Conservation (phyloP, 2,797 vertebrate genomes). For the Astyanax mexicanus region DNA sequence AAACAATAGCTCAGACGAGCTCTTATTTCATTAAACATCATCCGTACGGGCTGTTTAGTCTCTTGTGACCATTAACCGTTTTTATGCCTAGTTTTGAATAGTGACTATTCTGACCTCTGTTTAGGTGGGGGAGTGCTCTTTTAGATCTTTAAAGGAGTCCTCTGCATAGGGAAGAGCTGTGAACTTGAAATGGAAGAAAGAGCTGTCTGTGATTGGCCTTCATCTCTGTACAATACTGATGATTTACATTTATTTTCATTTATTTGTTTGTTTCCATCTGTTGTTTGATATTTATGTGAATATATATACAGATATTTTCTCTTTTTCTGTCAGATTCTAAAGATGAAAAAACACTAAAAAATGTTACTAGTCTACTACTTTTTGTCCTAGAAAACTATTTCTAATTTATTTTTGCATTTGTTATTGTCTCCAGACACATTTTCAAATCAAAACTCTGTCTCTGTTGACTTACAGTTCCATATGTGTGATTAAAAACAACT, state of each 20-base stretch:
- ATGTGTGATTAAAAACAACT: conserved; percentile 7
- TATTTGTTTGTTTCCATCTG: conserved; percentile 64
- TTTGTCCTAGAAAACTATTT: too few relatives aligned
- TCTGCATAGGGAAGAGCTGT: conserved; percentile 67
- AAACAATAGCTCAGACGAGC: conserved; percentile 63
- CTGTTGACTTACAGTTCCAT: background rate
- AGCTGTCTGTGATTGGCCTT: conserved; percentile 69
- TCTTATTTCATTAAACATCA: conserved; percentile 51
- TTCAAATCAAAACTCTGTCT: background rate
- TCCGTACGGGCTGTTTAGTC: conserved; percentile 62
- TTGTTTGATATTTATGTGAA: conserved; percentile 72
- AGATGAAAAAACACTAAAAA: conserved; percentile 51
- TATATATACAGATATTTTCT: conserved; percentile 55
- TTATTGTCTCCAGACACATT: conserved; percentile 51
- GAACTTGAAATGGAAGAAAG: conserved; percentile 69
- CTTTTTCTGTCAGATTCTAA: conserved; percentile 52
- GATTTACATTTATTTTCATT: too few relatives aligned
- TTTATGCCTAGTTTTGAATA: conserved; percentile 59
- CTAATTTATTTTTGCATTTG: conserved; percentile 70
- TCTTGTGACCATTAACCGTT: conserved; percentile 64
- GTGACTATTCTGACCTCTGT: conserved; percentile 52
- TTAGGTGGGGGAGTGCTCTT: conserved; percentile 51
- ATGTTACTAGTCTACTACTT: conserved; percentile 78
- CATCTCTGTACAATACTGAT: conserved; percentile 70
- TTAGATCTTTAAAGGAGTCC: conserved; percentile 72